Evolutionary conservation across 2,797 vertebrate genomes (phyloP).

Genomic region (Darevskia nairensis): DNA sequence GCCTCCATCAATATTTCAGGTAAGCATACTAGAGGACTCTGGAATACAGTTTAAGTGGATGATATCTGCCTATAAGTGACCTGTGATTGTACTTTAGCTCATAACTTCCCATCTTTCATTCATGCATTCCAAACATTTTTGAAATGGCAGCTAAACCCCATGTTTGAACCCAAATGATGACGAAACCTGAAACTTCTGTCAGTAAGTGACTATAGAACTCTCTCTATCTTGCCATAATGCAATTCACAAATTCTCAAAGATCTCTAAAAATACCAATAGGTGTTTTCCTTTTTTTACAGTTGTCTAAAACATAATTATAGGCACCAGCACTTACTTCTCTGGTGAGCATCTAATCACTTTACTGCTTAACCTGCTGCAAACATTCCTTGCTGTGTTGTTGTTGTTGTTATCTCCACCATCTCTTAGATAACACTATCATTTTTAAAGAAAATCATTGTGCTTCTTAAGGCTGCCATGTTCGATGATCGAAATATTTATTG

Average conservation of each 20-base stretch:
- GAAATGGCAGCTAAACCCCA: neutral
- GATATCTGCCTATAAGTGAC: neutral
- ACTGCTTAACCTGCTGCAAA: neutral
- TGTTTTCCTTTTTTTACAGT: neutral
- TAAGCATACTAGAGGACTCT: neutral
- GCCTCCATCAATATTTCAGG: neutral
- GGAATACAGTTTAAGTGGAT: neutral
- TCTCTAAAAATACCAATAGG: neutral
- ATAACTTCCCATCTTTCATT: neutral
- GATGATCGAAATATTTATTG: neutral
- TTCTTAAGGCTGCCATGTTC: neutral
- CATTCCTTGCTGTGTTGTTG: neutral
- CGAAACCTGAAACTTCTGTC: neutral
- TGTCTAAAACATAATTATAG: neutral
- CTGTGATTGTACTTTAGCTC: neutral
- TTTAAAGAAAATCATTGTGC: neutral
- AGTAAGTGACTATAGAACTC: neutral
- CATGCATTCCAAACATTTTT: neutral
- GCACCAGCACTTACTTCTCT: neutral
- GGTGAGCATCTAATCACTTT: neutral
- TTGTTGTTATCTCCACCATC: neutral
- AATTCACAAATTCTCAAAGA: neutral
- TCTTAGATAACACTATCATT: neutral
- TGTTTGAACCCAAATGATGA: neutral
- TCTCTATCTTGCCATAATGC: neutral